These are phyloP conservation scores for Larimichthys polyactis DNA, from an alignment of 2,113 vertebrate genomes.

Conservation along the genomic window DNA sequence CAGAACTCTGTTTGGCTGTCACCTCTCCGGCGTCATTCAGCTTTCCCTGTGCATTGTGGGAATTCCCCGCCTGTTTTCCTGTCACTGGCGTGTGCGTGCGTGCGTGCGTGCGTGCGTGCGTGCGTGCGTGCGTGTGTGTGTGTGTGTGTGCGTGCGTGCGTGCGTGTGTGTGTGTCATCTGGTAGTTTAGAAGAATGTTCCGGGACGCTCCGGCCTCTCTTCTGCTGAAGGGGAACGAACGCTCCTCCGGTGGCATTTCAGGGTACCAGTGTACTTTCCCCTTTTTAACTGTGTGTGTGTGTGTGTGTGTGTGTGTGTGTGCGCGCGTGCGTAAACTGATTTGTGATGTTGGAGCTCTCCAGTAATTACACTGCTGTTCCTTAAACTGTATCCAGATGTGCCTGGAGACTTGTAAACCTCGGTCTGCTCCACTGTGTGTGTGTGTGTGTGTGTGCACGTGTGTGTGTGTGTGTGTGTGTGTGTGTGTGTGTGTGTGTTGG, in stretches of 20 bases:
- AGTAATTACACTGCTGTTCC: conserved; percentile 42
- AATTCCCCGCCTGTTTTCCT: conserved; percentile 9
- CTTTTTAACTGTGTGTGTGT: conserved; percentile 17
- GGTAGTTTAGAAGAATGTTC: conserved; percentile 26
- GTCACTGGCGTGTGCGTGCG: neutral
- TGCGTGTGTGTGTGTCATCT: neutral
- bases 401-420: conserved; percentile 13
- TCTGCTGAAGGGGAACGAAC: neutral
- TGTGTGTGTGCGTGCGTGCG: no score
- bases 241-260: neutral
- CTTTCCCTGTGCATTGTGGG: conserved; percentile 30
- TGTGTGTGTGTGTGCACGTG: no score
- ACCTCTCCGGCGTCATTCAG: neutral
- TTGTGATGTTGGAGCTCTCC: conserved; percentile 45
- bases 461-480: conserved; percentile 16
- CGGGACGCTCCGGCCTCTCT: neutral
- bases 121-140: neutral
- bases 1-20: neutral
- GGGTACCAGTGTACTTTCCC: conserved; percentile 35
- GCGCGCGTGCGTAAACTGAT: conserved; percentile 15
- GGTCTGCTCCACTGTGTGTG: neutral
- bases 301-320: neutral
- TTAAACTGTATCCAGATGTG: conserved; percentile 65
- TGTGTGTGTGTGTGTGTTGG: neutral
- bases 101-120: neutral